Evolutionary conservation across 23 tunicate genomes (phyloP), one percentile per base, ranked within the genome.

Genomic region (Clavelina lepadiformis): DNA sequence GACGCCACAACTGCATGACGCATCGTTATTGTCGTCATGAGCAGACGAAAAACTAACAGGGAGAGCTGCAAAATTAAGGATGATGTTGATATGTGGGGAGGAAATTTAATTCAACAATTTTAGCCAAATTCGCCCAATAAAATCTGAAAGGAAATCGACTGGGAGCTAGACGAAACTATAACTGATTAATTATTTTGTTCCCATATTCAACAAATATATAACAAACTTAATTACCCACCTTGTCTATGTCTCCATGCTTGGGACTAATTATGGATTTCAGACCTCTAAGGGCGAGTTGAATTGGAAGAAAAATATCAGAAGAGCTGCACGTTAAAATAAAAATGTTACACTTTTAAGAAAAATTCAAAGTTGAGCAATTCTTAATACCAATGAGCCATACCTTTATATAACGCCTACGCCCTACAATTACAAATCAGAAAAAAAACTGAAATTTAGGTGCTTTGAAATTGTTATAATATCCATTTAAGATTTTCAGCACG

Each of bases 21-120:
- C 91, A 83, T 83, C 0, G 79, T 67, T 5, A 83, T 53, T 25
- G 70, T 83, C 27, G 80, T 71, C 81, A 83, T 57, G 0, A 74
- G 41, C 22, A 83, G 67, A 8, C 81, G 76, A 59, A 83, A 83
- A 32, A 83, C 73, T 11, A 61, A 38, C 45, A 50, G 21, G 37
- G 76, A 68, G 19, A 75, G n/a, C 64, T 83, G 61, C 28, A 20
- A 46, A 45, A 3, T 46, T 13, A 53, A 41, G 49, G 49, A 11
- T 41, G 49, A 11, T 41, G 49, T 41, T 41, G 49, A 41, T 8
- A 41, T 8, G 13, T 8, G 11, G 49, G 15, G 15, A 41, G 49
- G 11, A 8, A 8, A 11, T 41, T 41, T 8, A 41, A 41, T 41
- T 15, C 49, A 41, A 41, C 15, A 15, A 8, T 41, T n/a, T n/a